Percentiles rank a stretch among this genome's conserved stretches.
Evolutionary conservation across 2,888 invertebrate genomes (phyloP).

Genomic region (Acleris holmiana): DNA sequence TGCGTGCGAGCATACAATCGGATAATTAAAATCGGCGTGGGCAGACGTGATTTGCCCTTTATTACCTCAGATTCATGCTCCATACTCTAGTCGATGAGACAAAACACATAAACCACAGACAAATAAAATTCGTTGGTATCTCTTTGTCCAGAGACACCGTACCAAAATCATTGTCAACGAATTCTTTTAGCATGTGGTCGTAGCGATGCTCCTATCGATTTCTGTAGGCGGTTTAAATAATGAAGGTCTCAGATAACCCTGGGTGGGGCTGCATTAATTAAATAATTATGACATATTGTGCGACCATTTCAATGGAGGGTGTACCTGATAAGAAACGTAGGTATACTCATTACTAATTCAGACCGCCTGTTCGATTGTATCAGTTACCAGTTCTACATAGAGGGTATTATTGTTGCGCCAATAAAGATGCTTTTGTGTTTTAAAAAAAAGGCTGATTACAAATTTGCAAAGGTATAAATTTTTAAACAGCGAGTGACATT

Average conservation of each 20-base stretch:
- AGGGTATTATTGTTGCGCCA: conserved; percentile 24
- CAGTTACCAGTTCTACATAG: conserved; percentile 33
- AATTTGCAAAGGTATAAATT: too few relatives aligned
- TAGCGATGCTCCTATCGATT: conserved; percentile 29
- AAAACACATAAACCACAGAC: conserved; percentile 51
- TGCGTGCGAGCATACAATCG: conserved; percentile 61
- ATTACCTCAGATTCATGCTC: conserved; percentile 38
- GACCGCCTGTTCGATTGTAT: conserved; percentile 50
- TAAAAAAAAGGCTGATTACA: background rate
- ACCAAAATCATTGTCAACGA: background rate
- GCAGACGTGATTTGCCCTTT: conserved; percentile 51
- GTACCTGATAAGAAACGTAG: conserved; percentile 67
- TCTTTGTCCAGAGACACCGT: background rate
- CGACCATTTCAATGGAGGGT: conserved; percentile 74
- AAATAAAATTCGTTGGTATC: conserved; percentile 30
- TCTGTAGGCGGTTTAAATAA: conserved; percentile 51
- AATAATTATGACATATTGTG: conserved; percentile 83
- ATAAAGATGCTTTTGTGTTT: conserved; percentile 1
- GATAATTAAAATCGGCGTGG: conserved; percentile 67
- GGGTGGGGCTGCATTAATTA: conserved; percentile 77
- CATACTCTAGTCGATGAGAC: conserved; percentile 46
- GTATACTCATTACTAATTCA: conserved; percentile 61
- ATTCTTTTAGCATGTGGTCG: conserved; percentile 25
- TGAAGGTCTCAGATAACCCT: conserved; percentile 69
- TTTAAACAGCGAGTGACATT: background rate